Conservation (phyloP, 2,113 vertebrate species). For the Alectura lathami region DNA sequence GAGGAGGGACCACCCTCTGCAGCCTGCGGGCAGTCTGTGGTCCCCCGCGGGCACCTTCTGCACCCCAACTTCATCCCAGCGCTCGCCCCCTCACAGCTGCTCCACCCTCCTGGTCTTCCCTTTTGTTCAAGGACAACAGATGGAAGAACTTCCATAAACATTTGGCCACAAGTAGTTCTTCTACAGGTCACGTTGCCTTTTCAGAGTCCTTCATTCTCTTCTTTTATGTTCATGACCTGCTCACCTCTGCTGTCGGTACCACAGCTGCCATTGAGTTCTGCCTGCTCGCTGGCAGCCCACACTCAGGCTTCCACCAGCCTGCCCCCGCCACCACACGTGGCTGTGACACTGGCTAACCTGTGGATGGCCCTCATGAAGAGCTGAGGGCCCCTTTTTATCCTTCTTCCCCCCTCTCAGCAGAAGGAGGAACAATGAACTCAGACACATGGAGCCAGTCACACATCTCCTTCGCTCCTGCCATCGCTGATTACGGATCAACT, state of each 20-base stretch:
- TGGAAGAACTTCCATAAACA: not conserved
- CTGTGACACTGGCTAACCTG: not conserved
- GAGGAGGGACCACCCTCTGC: not conserved
- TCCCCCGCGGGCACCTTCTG: not conserved
- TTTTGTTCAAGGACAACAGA: not conserved
- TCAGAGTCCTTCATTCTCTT: not conserved
- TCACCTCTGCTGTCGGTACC: not conserved
- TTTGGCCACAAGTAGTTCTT: not conserved
- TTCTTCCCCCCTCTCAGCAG: not conserved
- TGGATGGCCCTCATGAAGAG: not conserved
- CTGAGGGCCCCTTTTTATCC: not conserved
- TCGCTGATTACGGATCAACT: not conserved
- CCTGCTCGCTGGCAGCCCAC: too few relatives aligned
- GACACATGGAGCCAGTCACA: not conserved
- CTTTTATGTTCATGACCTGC: not conserved
- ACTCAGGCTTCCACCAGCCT: not conserved
- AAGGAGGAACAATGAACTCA: not conserved
- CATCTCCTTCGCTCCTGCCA: not conserved
- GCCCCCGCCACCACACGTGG: fast-evolving
- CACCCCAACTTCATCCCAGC: not conserved
- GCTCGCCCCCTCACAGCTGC: not conserved
- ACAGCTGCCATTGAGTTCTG: not conserved
- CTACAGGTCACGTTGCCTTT: not conserved
- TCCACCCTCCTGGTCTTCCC: not conserved
- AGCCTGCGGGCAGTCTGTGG: not conserved